These are phyloP conservation scores for Vimba vimba DNA, from an alignment of 2,113 vertebrate genomes.

Conservation along the genomic window DNA sequence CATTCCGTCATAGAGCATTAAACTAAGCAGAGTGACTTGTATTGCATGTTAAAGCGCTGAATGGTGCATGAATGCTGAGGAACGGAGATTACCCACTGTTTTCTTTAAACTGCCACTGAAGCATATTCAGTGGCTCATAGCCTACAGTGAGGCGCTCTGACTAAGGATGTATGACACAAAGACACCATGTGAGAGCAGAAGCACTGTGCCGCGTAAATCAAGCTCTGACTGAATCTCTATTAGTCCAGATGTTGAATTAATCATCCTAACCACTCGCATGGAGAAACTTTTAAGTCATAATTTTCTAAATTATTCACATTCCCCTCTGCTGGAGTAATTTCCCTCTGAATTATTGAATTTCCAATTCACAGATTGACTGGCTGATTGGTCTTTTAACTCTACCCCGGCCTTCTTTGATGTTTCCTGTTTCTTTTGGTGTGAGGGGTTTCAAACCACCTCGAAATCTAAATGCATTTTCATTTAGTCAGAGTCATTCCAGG, in stretches of 20 bases:
- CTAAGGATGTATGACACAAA: conserved; percentile 38
- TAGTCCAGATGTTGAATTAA: conserved; percentile 76
- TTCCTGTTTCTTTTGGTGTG: conserved; percentile 35
- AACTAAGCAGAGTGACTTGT: conserved; percentile 26
- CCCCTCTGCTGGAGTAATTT: conserved; percentile 74
- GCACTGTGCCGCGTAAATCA: conserved; percentile 56
- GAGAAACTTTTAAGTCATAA: conserved; percentile 79
- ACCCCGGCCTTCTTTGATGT: conserved; percentile 55
- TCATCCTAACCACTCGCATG: conserved; percentile 68
- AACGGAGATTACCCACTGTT: conserved; percentile 25
- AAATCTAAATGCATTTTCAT: conserved; percentile 52
- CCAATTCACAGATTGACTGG: conserved; percentile 65
- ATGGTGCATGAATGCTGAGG: conserved; percentile 10
- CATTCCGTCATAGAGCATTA: conserved; percentile 55
- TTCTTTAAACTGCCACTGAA: conserved; percentile 27
- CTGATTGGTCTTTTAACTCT: conserved; percentile 67
- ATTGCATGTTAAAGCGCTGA: conserved; percentile 14
- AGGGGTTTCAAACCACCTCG: conserved; percentile 39
- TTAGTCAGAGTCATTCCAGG: conserved; percentile 35
- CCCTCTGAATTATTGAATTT: conserved; percentile 78
- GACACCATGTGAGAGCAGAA: conserved; percentile 54
- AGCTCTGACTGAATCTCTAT: conserved; percentile 63
- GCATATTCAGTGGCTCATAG: conserved; percentile 22
- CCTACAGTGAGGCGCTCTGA: conserved; percentile 17
- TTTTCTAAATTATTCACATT: conserved; percentile 79